These are phyloP conservation scores for Eulemur mongoz DNA, from an alignment of 2,797 vertebrate species.

Conservation along the genomic window DNA sequence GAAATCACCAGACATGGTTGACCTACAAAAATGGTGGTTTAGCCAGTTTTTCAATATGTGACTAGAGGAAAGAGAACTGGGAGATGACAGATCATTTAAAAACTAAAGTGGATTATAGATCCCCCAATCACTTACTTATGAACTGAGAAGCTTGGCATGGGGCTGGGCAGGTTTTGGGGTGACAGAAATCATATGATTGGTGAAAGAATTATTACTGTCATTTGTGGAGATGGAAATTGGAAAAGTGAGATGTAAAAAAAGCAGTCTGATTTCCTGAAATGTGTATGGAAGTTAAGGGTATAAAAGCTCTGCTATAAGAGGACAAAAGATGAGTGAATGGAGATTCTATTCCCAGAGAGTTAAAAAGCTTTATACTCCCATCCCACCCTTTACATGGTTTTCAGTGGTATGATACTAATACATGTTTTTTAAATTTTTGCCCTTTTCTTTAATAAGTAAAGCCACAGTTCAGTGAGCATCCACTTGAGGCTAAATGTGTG, in stretches of 20 bases:
- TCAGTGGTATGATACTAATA: neutral
- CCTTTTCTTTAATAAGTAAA: neutral
- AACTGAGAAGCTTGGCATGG: neutral
- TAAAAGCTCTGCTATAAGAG: neutral
- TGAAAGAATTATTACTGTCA: neutral
- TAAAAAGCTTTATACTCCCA: neutral
- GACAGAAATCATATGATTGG: neutral
- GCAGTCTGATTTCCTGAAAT: neutral
- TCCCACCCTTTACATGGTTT: neutral
- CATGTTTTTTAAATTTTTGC: neutral
- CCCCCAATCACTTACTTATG: neutral
- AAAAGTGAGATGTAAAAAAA: neutral
- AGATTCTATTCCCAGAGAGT: neutral
- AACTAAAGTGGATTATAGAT: neutral
- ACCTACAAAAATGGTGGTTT: neutral
- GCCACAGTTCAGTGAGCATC: neutral
- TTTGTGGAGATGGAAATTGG: neutral
- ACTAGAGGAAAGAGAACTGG: neutral
- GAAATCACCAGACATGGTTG: neutral
- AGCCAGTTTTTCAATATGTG: neutral
- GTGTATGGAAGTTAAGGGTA: neutral
- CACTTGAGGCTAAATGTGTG: neutral
- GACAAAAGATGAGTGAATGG: neutral
- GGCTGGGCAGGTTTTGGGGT: neutral
- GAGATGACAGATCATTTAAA: neutral